A percentile compares a stretch with the other conserved stretches of the same genome.
These are phyloP conservation scores for Neogobius melanostomus DNA, from an alignment of 2,113 vertebrate species.

Conservation along the genomic window DNA sequence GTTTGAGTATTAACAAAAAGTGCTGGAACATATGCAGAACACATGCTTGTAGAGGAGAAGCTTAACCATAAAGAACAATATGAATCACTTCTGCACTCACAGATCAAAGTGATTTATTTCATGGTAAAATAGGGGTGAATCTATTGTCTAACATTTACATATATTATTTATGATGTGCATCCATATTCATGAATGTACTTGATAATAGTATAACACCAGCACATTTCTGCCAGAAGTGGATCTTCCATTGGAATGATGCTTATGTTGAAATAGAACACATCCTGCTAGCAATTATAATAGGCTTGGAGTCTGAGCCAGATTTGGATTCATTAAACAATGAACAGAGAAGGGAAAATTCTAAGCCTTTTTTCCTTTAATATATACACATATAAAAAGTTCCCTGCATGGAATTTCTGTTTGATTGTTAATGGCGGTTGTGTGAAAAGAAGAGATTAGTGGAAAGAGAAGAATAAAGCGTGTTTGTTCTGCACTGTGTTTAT, in stretches of 20 bases:
- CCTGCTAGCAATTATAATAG: slow-evolving; percentile 79
- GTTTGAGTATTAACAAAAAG: slow-evolving; percentile 15
- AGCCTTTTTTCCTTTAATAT: slow-evolving; percentile 61
- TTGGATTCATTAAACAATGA: slow-evolving; percentile 83
- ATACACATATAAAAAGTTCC: slow-evolving; percentile 71
- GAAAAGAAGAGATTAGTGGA: slow-evolving; percentile 42
- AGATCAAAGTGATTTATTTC: slow-evolving; percentile 64
- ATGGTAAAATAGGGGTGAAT: slow-evolving; percentile 53
- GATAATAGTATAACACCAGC: slow-evolving; percentile 68
- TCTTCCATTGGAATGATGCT: slow-evolving; percentile 71
- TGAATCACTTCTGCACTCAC: slow-evolving; percentile 47
- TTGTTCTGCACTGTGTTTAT: slow-evolving; percentile 77
- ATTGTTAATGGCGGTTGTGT: slow-evolving; percentile 58
- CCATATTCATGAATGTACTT: slow-evolving; percentile 71
- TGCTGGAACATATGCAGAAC: slow-evolving; percentile 58
- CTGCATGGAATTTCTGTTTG: slow-evolving; percentile 59
- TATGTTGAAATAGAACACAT: slow-evolving; percentile 76
- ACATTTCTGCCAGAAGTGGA: slow-evolving; percentile 71
- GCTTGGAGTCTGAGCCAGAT: slow-evolving; percentile 77
- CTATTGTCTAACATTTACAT: slow-evolving; percentile 65
- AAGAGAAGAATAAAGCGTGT: slow-evolving; percentile 82
- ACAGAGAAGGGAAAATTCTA: slow-evolving; percentile 69
- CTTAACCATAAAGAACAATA: slow-evolving; percentile 50
- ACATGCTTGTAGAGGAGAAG: slow-evolving; percentile 52
- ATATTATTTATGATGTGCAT: slow-evolving; percentile 65